Evolutionary conservation across 2,797 vertebrate genomes (phyloP).

Genomic region (Calcarius lapponicus): DNA sequence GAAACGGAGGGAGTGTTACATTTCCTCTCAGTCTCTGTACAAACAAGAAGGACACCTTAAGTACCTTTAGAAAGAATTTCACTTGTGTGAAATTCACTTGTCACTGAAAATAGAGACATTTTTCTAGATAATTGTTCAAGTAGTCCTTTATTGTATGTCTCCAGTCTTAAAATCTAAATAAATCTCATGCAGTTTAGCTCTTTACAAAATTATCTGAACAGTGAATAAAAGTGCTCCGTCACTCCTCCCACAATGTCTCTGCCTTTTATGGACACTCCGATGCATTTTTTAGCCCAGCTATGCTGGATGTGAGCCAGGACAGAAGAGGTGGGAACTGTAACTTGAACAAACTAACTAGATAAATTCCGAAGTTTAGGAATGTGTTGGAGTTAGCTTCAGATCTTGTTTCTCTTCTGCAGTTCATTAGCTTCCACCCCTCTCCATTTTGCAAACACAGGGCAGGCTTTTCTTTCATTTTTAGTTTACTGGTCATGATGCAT

Average conservation of each 20-base stretch:
- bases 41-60: neutral
- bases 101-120: neutral
- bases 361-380: neutral
- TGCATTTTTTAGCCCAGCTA: neutral
- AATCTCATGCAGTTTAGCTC: neutral
- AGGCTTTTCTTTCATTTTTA: neutral
- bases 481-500: neutral
- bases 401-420: neutral
- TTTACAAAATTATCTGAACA: neutral
- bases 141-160: neutral
- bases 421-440: neutral
- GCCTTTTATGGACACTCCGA: neutral
- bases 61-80: neutral
- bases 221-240: neutral
- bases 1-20: neutral
- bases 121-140: constrained; percentile 14
- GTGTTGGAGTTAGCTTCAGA: neutral
- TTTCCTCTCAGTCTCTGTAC: neutral
- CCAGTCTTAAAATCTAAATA: neutral
- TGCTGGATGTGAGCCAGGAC: neutral
- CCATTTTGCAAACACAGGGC: neutral
- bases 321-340: neutral
- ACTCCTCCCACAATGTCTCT: neutral
- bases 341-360: neutral
- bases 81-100: neutral